These are phyloP conservation scores for Gonatopus flavifemur DNA, from an alignment of 1,140 invertebrate genomes.

Conservation along the genomic window DNA sequence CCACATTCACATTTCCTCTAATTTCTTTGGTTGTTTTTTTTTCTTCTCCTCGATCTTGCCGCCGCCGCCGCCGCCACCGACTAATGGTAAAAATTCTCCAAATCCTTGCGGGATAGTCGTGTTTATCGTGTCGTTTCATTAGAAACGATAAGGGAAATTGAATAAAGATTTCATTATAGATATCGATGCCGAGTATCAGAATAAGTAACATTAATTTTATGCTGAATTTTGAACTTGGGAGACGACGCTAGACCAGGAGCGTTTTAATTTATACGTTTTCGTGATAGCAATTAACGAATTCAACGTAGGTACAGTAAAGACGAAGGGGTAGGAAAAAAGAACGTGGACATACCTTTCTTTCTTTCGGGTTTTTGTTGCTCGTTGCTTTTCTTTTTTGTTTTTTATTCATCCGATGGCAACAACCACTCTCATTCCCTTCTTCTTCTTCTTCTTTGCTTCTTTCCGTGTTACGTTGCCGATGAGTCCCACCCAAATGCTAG, in stretches of 20 bases:
- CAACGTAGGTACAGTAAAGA: neutral
- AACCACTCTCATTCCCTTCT: neutral
- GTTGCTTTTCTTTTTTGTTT: conserved; percentile 20
- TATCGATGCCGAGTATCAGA: too few relatives aligned
- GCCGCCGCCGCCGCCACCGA: too few relatives aligned
- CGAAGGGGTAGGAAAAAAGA: neutral
- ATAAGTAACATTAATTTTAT: too few relatives aligned
- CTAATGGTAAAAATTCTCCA: too few relatives aligned
- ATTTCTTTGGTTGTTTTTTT: too few relatives aligned
- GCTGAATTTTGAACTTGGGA: too few relatives aligned
- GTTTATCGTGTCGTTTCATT: too few relatives aligned
- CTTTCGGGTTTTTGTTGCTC: conserved; percentile 21
- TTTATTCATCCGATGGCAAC: conserved; percentile 6
- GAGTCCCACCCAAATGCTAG: conserved; percentile 3
- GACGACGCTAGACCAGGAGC: conserved; percentile 5
- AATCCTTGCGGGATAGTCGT: too few relatives aligned
- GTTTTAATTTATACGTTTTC: conserved; percentile 25
- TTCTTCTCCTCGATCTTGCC: too few relatives aligned
- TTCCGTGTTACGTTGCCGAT: neutral
- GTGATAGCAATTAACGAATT: conserved; percentile 29
- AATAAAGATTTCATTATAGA: too few relatives aligned
- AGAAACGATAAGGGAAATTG: too few relatives aligned
- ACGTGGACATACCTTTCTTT: conserved; percentile 15
- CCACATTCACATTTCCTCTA: too few relatives aligned
- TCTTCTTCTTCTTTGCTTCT: neutral